phyloP scores from a whole-genome alignment of 2,113 vertebrate genomes.

The Hepsetus odoe region DNA sequence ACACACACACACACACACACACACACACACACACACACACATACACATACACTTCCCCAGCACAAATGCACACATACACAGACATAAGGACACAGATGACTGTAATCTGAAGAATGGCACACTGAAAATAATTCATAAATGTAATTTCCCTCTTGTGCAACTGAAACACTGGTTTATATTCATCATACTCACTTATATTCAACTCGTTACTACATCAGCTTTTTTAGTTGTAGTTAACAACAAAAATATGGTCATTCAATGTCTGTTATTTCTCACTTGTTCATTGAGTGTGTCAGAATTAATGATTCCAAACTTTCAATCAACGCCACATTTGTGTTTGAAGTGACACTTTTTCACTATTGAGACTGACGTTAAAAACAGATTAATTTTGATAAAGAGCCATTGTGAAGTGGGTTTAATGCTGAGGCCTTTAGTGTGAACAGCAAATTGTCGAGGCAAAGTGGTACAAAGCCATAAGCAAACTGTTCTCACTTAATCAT shows the following conservation, averaged over 20 bases:
- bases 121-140: slow-evolving; percentile 50
- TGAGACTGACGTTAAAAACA: neutral
- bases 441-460: slow-evolving; percentile 25
- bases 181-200: neutral
- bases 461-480: slow-evolving; percentile 31
- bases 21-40: slow-evolving; percentile 6
- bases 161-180: slow-evolving; percentile 37
- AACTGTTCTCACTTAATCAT: slow-evolving; percentile 48
- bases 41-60: slow-evolving; percentile 47
- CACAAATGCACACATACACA: slow-evolving; percentile 1
- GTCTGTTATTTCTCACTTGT: neutral
- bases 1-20: slow-evolving; percentile 3
- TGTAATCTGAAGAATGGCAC: slow-evolving; percentile 62
- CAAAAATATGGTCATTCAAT: neutral
- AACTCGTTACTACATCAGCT: neutral
- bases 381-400: slow-evolving; percentile 5
- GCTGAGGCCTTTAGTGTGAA: slow-evolving; percentile 7
- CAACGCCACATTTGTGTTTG: neutral
- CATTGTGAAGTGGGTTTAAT: slow-evolving; percentile 12
- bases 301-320: neutral
- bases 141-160: slow-evolving; percentile 31
- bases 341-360: neutral
- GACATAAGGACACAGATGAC: slow-evolving; percentile 8
- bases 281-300: neutral
- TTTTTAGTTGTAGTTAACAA: neutral